Evolutionary conservation across 2,113 vertebrate species (phyloP).

Genomic region (Phalacrocorax aristotelis): DNA sequence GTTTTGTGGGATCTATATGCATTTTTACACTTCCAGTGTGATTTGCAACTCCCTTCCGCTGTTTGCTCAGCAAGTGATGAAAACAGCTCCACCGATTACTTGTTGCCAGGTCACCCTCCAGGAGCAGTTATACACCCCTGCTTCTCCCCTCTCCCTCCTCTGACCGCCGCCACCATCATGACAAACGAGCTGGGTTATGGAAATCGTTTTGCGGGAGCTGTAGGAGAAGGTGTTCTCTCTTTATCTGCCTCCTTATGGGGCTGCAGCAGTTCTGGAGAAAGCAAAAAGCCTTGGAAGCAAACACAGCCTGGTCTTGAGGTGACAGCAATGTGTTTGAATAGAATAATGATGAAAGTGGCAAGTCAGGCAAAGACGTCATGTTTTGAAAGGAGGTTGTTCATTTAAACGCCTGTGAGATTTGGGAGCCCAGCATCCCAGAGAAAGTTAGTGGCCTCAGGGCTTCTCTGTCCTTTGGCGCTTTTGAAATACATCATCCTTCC

Average conservation of each 20-base stretch:
- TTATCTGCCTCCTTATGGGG: background rate
- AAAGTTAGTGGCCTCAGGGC: conserved; percentile 13
- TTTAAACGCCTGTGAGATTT: background rate
- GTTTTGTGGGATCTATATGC: background rate
- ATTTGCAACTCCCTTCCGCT: background rate
- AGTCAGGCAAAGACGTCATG: background rate
- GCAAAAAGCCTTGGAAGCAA: background rate
- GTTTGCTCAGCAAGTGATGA: background rate
- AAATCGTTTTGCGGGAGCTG: background rate
- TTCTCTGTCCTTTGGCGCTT: background rate
- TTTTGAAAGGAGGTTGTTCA: conserved; percentile 2
- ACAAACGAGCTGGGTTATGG: background rate
- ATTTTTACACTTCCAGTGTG: background rate
- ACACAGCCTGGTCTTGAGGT: background rate
- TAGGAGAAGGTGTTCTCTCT: background rate
- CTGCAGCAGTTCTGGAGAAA: accelerated
- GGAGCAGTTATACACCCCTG: background rate
- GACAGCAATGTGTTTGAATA: accelerated
- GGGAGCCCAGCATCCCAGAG: background rate
- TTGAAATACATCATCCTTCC: background rate
- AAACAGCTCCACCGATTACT: background rate
- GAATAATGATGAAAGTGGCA: background rate
- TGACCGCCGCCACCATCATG: background rate
- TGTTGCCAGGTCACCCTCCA: background rate
- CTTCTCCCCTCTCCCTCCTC: background rate